Evolutionary conservation across 2,888 invertebrate species (phyloP).

Genomic region (Trissoscelio sp.): DNA sequence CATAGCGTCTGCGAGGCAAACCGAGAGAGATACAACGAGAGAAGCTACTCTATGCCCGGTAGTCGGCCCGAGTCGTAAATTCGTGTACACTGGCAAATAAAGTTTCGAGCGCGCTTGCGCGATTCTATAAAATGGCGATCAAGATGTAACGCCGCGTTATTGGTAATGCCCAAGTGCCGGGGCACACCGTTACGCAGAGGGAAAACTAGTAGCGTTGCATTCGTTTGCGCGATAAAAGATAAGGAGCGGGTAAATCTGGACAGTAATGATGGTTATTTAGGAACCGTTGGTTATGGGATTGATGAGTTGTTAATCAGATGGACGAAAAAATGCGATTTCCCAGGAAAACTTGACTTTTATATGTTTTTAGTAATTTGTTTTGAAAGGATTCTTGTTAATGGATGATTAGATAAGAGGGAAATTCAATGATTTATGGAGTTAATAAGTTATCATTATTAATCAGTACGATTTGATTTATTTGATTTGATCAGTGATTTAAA

Average conservation of each 20-base stretch:
- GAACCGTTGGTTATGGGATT: slow-evolving; percentile 20
- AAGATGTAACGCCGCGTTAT: slow-evolving; percentile 62
- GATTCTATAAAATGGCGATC: slow-evolving; percentile 51
- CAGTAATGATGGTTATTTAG: slow-evolving; percentile 45
- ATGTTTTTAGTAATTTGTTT: no score
- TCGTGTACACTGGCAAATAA: slow-evolving; percentile 52
- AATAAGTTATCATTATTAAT: no score
- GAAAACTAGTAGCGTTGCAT: slow-evolving; percentile 27
- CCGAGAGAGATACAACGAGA: slow-evolving; percentile 60
- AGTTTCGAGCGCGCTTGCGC: slow-evolving; percentile 49
- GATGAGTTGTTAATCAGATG: slow-evolving; percentile 12
- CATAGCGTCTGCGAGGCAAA: slow-evolving; percentile 46
- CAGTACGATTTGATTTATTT: no score
- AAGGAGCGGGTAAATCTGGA: slow-evolving; percentile 19
- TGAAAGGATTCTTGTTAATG: not conserved
- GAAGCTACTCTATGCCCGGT: slow-evolving; percentile 35
- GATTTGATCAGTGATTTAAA: no score
- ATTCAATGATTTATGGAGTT: not conserved
- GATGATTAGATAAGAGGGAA: slow-evolving; percentile 10
- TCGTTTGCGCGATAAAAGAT: no score
- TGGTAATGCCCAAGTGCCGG: slow-evolving; percentile 26
- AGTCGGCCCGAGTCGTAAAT: slow-evolving; percentile 53
- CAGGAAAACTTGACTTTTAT: no score
- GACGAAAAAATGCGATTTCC: not conserved
- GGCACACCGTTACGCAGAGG: slow-evolving; percentile 32